These are phyloP conservation scores for Venusia cambrica DNA, from an alignment of 2,888 invertebrate species.

Conservation along the genomic window DNA sequence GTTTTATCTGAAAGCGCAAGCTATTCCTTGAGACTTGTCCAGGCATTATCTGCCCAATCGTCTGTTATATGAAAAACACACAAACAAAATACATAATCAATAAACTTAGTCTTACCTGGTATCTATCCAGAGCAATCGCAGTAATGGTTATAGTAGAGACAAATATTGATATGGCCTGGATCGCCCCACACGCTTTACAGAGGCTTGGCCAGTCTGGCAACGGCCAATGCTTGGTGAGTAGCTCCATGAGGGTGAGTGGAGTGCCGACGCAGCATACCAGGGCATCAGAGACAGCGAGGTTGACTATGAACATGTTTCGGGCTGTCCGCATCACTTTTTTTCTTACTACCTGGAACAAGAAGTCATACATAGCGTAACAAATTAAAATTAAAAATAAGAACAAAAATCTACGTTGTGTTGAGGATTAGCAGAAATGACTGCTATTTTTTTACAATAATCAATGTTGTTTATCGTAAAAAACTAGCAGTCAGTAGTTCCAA, in stretches of 20 bases:
- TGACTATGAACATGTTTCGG: constrained; percentile 94
- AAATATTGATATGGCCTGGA: constrained; percentile 95
- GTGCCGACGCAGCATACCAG: constrained; percentile 94
- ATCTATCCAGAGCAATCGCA: constrained; percentile 92
- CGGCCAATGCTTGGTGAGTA: constrained; percentile 92
- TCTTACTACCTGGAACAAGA: constrained; percentile 83
- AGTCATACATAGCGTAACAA: too few relatives aligned
- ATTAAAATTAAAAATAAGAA: too few relatives aligned
- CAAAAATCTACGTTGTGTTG: too few relatives aligned
- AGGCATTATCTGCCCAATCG: too few relatives aligned
- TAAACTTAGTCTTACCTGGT: constrained; percentile 80
- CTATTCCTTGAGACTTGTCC: too few relatives aligned
- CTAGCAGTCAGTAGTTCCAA: too few relatives aligned
- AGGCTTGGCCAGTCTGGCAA: constrained; percentile 88
- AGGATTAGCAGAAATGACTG: too few relatives aligned
- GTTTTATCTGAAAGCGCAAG: too few relatives aligned
- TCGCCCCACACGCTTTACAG: constrained; percentile 92
- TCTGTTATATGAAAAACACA: too few relatives aligned
- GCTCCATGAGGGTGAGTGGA: constrained; percentile 93
- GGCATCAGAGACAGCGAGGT: constrained; percentile 92
- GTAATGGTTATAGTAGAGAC: constrained; percentile 97
- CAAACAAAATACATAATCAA: background rate
- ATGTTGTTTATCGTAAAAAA: too few relatives aligned
- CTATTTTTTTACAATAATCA: too few relatives aligned
- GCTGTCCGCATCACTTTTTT: constrained; percentile 95